Conservation (phyloP, 2,113 vertebrate species). For the Heloderma charlesbogerti region DNA sequence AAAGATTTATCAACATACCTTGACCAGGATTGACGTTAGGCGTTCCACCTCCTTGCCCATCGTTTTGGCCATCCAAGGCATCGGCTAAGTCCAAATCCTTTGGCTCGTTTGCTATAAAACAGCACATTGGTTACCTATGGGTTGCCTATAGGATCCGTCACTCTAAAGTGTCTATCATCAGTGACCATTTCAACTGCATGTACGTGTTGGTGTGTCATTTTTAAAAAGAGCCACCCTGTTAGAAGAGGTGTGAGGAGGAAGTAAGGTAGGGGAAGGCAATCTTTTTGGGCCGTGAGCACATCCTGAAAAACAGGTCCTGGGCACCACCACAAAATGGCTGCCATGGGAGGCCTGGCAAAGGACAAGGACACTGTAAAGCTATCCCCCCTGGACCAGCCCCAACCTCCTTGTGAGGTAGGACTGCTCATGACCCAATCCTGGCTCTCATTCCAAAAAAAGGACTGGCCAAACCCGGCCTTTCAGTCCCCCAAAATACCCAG, state of each 20-base stretch:
- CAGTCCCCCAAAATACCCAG: too few species aligned
- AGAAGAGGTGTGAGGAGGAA: neutral
- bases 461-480: too few species aligned
- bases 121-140: neutral
- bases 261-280: neutral
- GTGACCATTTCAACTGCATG: neutral
- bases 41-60: conserved; percentile 61
- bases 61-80: conserved; percentile 84
- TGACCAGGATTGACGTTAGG: conserved; percentile 60
- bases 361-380: too few species aligned
- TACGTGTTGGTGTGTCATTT: neutral
- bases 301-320: too few species aligned
- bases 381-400: too few species aligned
- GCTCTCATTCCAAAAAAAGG: too few species aligned
- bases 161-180: neutral
- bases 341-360: too few species aligned
- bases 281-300: too few species aligned
- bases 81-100: conserved; percentile 83
- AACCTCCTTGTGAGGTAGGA: too few species aligned
- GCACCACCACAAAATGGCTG: too few species aligned
- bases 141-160: neutral
- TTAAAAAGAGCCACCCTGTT: neutral
- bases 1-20: conserved; percentile 51
- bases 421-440: too few species aligned
- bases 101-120: conserved; percentile 49